A percentile compares a stretch with the other conserved stretches of the same genome.
These are phyloP conservation scores for Carassius auratus DNA, from an alignment of 2,113 vertebrate genomes.

Conservation along the genomic window DNA sequence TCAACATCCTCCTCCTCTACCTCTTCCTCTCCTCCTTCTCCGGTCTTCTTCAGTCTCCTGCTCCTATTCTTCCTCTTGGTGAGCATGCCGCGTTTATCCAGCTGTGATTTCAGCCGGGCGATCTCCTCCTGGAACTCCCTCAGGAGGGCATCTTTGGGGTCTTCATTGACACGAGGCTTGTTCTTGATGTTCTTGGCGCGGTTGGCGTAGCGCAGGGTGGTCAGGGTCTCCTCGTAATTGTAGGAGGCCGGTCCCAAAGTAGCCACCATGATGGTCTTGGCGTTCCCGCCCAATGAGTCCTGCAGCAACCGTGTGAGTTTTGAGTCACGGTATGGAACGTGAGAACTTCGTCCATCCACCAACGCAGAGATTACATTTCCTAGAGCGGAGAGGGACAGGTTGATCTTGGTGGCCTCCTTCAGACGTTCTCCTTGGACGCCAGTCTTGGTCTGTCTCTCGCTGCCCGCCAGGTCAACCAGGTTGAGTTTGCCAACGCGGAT, in stretches of 20 bases:
- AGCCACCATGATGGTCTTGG: constrained; percentile 97
- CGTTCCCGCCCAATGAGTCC: constrained; percentile 95
- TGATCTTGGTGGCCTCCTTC: constrained; percentile 73
- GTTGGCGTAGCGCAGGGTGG: constrained; percentile 94
- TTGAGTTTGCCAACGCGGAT: constrained; percentile 96
- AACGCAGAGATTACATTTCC: constrained; percentile 95
- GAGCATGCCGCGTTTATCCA: constrained; percentile 86
- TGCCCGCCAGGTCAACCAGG: constrained; percentile 94
- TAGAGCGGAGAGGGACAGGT: constrained; percentile 90
- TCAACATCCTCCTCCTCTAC: constrained; percentile 65
- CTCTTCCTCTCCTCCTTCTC: constrained; percentile 53
- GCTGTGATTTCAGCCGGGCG: constrained; percentile 88
- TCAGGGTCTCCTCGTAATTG: constrained; percentile 94
- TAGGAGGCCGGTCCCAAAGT: constrained; percentile 88
- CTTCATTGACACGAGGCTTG: constrained; percentile 64
- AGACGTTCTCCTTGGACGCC: constrained; percentile 87
- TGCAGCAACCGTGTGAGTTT: constrained; percentile 95
- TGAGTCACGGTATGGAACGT: constrained; percentile 96
- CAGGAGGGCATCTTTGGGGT: constrained; percentile 92
- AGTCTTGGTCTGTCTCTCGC: constrained; percentile 91
- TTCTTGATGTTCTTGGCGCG: constrained; percentile 98
- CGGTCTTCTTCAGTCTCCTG: constrained; percentile 62
- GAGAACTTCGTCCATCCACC: constrained; percentile 89
- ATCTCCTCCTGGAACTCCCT: constrained; percentile 96
- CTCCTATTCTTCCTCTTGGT: constrained; percentile 81